A percentile compares a stretch with the other conserved stretches of the same genome.
phyloP scores from a whole-genome alignment of 2,113 vertebrate genomes.

The Hyla sarda region DNA sequence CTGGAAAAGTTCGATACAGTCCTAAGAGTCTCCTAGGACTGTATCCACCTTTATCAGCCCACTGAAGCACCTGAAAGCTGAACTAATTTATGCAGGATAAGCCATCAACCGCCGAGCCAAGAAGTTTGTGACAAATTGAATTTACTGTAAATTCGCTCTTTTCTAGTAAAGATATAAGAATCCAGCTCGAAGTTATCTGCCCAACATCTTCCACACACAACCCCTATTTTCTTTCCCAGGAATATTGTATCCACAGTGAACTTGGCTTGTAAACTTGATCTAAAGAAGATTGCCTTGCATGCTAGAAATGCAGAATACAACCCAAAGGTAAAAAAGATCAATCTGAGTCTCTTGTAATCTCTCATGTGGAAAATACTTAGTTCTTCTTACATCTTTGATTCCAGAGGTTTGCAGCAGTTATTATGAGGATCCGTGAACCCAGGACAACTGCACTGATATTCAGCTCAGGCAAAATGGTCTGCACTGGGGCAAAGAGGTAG shows the following conservation, averaged over 20 bases:
- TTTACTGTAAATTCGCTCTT: too few species aligned
- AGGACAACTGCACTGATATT: constrained; percentile 95
- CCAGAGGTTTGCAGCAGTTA: constrained; percentile 94
- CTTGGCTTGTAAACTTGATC: constrained; percentile 89
- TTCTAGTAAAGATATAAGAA: too few species aligned
- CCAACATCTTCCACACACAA: too few species aligned
- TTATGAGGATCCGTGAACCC: constrained; percentile 96
- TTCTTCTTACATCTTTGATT: not conserved
- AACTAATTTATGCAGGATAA: too few species aligned
- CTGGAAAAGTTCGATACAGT: too few species aligned
- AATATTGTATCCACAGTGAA: constrained; percentile 97
- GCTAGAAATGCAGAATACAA: constrained; percentile 99
- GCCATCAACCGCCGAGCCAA: too few species aligned
- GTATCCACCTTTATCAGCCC: too few species aligned
- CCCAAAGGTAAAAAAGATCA: constrained; percentile 83
- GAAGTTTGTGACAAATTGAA: too few species aligned
- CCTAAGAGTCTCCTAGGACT: too few species aligned
- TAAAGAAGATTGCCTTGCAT: constrained; percentile 94
- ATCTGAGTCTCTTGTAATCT: too few species aligned
- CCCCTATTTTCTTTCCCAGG: constrained; percentile 70
- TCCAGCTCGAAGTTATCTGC: too few species aligned
- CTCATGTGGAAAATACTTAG: not conserved
- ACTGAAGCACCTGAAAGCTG: too few species aligned
- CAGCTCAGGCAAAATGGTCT: constrained; percentile 98
- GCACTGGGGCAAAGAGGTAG: constrained; percentile 96